Percentiles rank a stretch among this genome's conserved stretches.
Evolutionary conservation across 35 echinoderm and acorn worm genomes (phyloP).

Genomic region (Acanthaster planci): DNA sequence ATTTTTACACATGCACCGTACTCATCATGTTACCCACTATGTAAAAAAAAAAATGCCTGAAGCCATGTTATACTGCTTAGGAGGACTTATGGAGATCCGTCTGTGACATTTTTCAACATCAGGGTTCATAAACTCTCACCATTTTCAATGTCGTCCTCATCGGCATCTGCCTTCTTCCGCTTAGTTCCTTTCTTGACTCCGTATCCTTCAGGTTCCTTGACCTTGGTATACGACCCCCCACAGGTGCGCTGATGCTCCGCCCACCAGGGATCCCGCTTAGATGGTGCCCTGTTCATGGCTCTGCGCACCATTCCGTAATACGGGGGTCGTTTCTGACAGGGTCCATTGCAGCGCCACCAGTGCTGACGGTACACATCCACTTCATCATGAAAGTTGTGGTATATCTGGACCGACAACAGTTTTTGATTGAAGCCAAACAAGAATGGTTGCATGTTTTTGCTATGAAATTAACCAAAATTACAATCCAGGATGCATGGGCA

Average conservation of each 20-base stretch:
- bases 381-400: constrained; percentile 96
- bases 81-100: too few relatives aligned
- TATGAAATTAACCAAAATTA: too few relatives aligned
- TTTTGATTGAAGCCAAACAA: background rate
- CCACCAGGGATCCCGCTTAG: constrained; percentile 79
- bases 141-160: constrained; percentile 34
- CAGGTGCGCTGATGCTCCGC: constrained; percentile 70
- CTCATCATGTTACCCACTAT: too few relatives aligned
- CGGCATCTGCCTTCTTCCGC: constrained; percentile 59
- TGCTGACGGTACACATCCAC: constrained; percentile 90
- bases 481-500: too few relatives aligned
- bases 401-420: constrained; percentile 49
- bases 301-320: constrained; percentile 83
- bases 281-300: constrained; percentile 90
- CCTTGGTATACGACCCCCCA: constrained; percentile 82
- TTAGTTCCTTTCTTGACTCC: constrained; percentile 68
- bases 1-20: too few relatives aligned
- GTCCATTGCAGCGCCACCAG: constrained; percentile 88
- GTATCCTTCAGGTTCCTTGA: constrained; percentile 94
- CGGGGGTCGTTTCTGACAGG: constrained; percentile 73
- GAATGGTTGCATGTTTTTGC: too few relatives aligned
- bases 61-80: too few relatives aligned
- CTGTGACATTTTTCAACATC: too few relatives aligned
- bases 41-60: too few relatives aligned
- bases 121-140: constrained; percentile 14